These are phyloP conservation scores for Anneissia japonica DNA, from an alignment of 35 echinoderm and acorn worm genomes.

Conservation along the genomic window DNA sequence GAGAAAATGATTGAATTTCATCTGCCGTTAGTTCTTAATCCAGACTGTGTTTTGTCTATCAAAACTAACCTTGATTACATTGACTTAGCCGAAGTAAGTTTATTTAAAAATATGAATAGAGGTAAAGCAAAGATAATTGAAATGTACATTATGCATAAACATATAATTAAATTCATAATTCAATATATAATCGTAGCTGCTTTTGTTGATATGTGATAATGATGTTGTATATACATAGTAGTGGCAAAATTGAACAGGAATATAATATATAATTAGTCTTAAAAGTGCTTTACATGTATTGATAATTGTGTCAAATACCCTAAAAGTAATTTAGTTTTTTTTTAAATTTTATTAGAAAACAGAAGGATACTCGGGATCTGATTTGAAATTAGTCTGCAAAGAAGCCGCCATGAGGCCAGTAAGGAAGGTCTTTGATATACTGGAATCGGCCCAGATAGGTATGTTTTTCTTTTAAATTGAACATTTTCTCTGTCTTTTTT, in stretches of 20 bases:
- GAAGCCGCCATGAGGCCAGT: slow-evolving; percentile 97
- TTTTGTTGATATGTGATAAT: too few species aligned
- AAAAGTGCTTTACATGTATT: too few species aligned
- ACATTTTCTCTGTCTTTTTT: too few species aligned
- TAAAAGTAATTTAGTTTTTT: background rate
- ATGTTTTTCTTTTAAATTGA: slow-evolving; percentile 9
- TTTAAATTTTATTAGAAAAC: slow-evolving; percentile 44
- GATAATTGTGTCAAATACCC: too few species aligned
- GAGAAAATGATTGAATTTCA: slow-evolving; percentile 85
- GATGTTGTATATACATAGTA: too few species aligned
- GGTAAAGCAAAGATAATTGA: background rate
- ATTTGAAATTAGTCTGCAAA: slow-evolving; percentile 79
- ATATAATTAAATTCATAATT: too few species aligned
- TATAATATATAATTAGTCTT: too few species aligned
- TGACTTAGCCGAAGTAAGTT: slow-evolving; percentile 62
- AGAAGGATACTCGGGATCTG: slow-evolving; percentile 85
- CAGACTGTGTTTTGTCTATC: slow-evolving; percentile 77
- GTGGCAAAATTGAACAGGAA: too few species aligned
- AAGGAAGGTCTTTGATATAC: slow-evolving; percentile 88
- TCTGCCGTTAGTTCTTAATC: slow-evolving; percentile 66
- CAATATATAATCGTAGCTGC: too few species aligned
- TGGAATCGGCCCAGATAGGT: slow-evolving; percentile 65
- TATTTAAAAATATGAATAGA: background rate
- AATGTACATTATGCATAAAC: too few species aligned
- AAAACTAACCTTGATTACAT: slow-evolving; percentile 77